Evolutionary conservation across 2,888 invertebrate genomes (phyloP), one percentile per base, ranked within the genome.

Genomic region (Lochmaea crataegi): DNA sequence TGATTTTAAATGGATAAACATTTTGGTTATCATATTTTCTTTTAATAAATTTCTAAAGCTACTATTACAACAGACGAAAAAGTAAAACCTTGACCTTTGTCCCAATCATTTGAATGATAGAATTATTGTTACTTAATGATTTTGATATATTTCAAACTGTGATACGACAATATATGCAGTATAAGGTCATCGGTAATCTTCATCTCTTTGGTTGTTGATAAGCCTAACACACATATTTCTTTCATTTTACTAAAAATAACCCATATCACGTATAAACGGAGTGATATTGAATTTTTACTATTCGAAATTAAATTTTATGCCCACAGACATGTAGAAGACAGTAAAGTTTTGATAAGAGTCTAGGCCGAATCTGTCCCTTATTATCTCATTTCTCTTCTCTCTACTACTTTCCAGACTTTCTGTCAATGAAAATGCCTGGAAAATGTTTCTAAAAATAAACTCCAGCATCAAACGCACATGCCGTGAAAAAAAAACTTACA

Each of bases 401-500:
- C 56, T 42, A n/a, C 69, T 22, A 45, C 42, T 61, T 68, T 64
- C 64, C 64, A 69, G 53, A 69, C 69, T 56, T 69, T 48, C 38
- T 45, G 32, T 32, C 38, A 41, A 22, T 22, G 53, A 64, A 64
- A 69, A 57, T 42, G 64, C 69, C 69, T 69, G 69, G 64, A 69
- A 64, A 22, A 64, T 57, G 69, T 22, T 45, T 63, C 69, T 69
- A 69, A 69, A 69, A 69, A 69, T 69, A 69, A 68, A 64, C 64
- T 53, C 22, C 61, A 68, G 68, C n/a, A 11, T 68, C 68, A 68
- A 60, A 16, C 41, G 68, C 68, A 56, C 58, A 67, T 53, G 65
- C 41, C 41, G 41, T 41, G 4, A 41, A 41, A 41, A 41, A 41
- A n/a, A n/a, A n/a, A n/a, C n/a, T 1, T 1, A 41, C 7, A 41